Conservation (phyloP, 2,888 invertebrate species). For the Gibbula magus region DNA sequence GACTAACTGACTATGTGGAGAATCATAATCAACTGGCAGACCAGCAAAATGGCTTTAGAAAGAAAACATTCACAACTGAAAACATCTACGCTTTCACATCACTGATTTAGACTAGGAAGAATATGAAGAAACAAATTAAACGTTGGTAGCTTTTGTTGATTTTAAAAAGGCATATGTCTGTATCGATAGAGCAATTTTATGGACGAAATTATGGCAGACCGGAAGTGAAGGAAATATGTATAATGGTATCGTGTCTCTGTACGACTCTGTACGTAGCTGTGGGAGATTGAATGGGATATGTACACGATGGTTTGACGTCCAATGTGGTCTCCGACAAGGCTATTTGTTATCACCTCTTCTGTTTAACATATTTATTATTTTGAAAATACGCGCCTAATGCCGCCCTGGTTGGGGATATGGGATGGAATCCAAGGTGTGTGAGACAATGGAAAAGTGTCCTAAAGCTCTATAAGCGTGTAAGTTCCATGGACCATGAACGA, state of each 20-base stretch:
- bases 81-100: conserved; percentile 10
- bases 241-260: background rate
- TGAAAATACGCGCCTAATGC: background rate
- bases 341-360: background rate
- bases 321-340: background rate
- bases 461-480: too few relatives aligned
- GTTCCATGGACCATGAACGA: too few relatives aligned
- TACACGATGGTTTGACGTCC: background rate
- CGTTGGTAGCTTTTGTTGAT: too few relatives aligned
- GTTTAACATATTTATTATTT: background rate
- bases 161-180: background rate
- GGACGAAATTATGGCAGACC: background rate
- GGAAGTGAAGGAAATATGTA: background rate
- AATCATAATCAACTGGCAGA: too few relatives aligned
- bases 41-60: too few relatives aligned
- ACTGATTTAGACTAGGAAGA: too few relatives aligned
- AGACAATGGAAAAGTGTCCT: too few relatives aligned
- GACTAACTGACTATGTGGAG: conserved; percentile 10
- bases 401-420: conserved; percentile 13
- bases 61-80: conserved; percentile 15
- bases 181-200: background rate
- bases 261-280: background rate
- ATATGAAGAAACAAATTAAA: too few relatives aligned
- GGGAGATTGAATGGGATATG: background rate
- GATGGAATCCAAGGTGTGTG: background rate